Evolutionary conservation across 2,888 invertebrate genomes (phyloP), one percentile per base, ranked within the genome.

Genomic region (Metellina segmentata): DNA sequence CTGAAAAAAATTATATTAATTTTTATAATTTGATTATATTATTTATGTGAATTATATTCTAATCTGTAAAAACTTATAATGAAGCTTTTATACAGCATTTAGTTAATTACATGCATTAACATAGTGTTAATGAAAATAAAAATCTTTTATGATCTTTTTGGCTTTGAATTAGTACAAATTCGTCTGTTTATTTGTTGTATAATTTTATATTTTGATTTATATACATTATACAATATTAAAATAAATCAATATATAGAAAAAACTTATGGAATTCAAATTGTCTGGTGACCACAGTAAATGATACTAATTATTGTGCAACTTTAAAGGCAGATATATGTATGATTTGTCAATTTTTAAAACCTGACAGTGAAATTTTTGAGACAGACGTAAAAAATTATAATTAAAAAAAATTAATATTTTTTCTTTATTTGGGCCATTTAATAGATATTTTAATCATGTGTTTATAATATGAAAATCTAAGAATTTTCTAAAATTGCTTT

Each of bases 1-100:
- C 92, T 92, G 85, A 78, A 90, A 90, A 71, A 69, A 71, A 83
- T 72, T 69, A 69, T 1, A 16, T 69, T 69, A 69, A 69, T 69
- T 69, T 69, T 16, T 16, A 11, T 69, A 16, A 13, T 69, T 34
- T 34, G 34, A 34, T 13, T 69, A 69, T 69, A 69, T n/a, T 69
- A 69, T 69, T 69, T 69, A 69, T 69, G 69, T 69, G 69, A 16
- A 69, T 69, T n/a, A 72, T 72, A 20, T 20, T 72, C 19, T 11
- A 72, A 19, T n/a, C n/a, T 70, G 9, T 70, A 16, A 34, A n/a
- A 9, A 20, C 7, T 75, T 48, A 75, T 48, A 11, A 11, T 48
- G 75, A 34, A 34, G 13, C 20, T 7, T 75, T 19, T 75, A 19
- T 75, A 19, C 16, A 20, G 20, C 13, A 75, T 6, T n/a, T 75